A percentile compares a stretch with the other conserved stretches of the same genome.
Evolutionary conservation across 2,888 invertebrate genomes (phyloP).

Genomic region (Athalia cordata): DNA sequence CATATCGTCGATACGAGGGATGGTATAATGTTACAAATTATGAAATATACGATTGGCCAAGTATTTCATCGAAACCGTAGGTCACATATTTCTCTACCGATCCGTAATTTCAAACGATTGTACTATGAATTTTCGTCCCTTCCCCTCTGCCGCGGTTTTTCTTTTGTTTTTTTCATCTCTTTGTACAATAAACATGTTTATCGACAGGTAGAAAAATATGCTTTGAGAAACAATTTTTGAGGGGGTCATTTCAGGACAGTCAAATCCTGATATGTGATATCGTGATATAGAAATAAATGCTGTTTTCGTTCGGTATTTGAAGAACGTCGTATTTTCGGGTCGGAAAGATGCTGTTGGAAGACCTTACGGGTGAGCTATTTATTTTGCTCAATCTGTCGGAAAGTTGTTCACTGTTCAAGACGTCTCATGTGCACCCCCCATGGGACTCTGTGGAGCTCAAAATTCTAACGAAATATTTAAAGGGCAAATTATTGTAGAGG

Average conservation of each 20-base stretch:
- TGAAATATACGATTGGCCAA: constrained; percentile 6
- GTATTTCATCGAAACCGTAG: constrained; percentile 2
- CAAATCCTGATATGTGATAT: constrained; percentile 6
- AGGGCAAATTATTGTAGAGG: not conserved
- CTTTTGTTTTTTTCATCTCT: not conserved
- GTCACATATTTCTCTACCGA: not conserved
- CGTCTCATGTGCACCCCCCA: not conserved
- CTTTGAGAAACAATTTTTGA: not conserved
- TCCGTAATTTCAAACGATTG: constrained; percentile 4
- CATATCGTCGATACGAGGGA: not conserved
- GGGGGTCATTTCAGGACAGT: not conserved
- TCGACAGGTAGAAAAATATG: not conserved
- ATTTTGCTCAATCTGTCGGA: constrained; percentile 54
- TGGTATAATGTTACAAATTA: not conserved
- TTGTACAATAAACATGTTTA: not conserved
- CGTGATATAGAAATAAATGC: constrained; percentile 19
- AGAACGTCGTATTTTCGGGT: constrained; percentile 17
- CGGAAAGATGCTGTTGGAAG: constrained; percentile 12
- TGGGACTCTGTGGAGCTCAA: constrained; percentile 7
- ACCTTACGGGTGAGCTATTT: constrained; percentile 48
- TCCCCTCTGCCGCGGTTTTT: not conserved
- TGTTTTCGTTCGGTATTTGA: constrained; percentile 9
- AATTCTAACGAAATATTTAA: constrained; percentile 28
- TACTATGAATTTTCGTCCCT: no score
- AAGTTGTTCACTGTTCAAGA: constrained; percentile 48